A percentile compares a stretch with the other conserved stretches of the same genome.
Conservation (phyloP, 2,113 vertebrate species). For the Benitochromis conjunctus region DNA sequence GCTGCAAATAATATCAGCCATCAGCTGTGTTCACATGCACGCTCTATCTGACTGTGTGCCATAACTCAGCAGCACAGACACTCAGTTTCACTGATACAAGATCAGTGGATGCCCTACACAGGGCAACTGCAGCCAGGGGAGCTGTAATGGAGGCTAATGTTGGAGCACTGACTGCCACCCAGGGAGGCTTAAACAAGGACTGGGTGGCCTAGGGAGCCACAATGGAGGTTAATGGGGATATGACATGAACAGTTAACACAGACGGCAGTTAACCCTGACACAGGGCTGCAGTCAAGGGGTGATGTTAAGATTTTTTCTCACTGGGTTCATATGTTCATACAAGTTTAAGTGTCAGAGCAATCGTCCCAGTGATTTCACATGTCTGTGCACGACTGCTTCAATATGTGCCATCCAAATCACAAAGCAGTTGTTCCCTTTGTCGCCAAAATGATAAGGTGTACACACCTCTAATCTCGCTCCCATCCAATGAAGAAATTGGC, state of each 20-base stretch:
- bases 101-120: slow-evolving; percentile 56
- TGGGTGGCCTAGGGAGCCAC: slow-evolving; percentile 51
- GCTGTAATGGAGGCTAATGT: slow-evolving; percentile 74
- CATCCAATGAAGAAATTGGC: not conserved
- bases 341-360: not conserved
- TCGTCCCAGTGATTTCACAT: not conserved
- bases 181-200: slow-evolving; percentile 61
- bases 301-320: not conserved
- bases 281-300: slow-evolving; percentile 1
- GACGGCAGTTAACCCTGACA: slow-evolving; percentile 69
- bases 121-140: slow-evolving; percentile 70
- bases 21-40: not conserved
- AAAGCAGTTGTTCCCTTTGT: not conserved
- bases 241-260: slow-evolving; percentile 74
- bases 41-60: slow-evolving; percentile 24
- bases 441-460: not conserved
- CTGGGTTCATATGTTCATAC: not conserved
- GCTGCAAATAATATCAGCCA: slow-evolving; percentile 33
- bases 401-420: not conserved
- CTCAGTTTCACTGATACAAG: slow-evolving; percentile 41
- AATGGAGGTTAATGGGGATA: slow-evolving; percentile 73
- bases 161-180: slow-evolving; percentile 63
- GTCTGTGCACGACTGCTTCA: not conserved
- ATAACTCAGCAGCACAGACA: slow-evolving; percentile 61
- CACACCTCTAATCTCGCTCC: not conserved